phyloP scores from a whole-genome alignment of 2,888 invertebrate genomes.

The Drosophila melanosoma region DNA sequence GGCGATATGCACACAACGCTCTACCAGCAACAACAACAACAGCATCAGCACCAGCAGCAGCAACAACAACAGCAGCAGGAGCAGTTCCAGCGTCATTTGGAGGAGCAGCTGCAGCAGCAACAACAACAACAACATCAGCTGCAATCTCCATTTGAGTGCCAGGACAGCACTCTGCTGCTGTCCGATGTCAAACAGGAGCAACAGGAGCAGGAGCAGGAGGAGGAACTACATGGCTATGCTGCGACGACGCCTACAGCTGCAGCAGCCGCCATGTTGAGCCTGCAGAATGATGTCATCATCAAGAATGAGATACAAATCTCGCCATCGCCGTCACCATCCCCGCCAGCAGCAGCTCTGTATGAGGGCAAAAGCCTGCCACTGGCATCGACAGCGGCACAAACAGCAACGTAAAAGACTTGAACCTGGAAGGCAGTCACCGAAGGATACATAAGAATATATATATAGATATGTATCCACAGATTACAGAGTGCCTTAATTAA shows the following conservation, averaged over 20 bases:
- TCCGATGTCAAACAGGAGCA: conserved; percentile 65
- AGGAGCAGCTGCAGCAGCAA: conserved; percentile 31
- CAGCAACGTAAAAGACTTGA: conserved; percentile 76
- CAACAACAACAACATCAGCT: conserved; percentile 59
- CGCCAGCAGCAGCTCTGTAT: conserved; percentile 45
- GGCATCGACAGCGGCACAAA: conserved; percentile 65
- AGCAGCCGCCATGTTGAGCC: conserved; percentile 74
- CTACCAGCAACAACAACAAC: conserved; percentile 63
- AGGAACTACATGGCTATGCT: conserved; percentile 20
- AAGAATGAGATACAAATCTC: conserved; percentile 83
- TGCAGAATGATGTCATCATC: conserved; percentile 81
- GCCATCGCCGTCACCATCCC: conserved; percentile 79
- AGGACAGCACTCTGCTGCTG: conserved; percentile 54
- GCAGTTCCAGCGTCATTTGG: conserved; percentile 41
- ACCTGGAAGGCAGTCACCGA: conserved; percentile 17
- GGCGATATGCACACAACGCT: conserved; percentile 81
- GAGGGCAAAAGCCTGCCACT: conserved; percentile 61
- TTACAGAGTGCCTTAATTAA: conserved; percentile 43
- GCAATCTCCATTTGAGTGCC: conserved; percentile 52
- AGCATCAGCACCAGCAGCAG: conserved; percentile 48
- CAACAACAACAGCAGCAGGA: conserved; percentile 37
- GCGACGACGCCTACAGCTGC: conserved; percentile 53
- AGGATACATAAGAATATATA: not conserved
- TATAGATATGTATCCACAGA: not conserved
- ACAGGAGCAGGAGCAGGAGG: conserved; percentile 31